Percentiles rank a stretch among this genome's conserved stretches.
Evolutionary conservation across 2,888 invertebrate genomes (phyloP).

Genomic region (Phrixothrix hirtus): DNA sequence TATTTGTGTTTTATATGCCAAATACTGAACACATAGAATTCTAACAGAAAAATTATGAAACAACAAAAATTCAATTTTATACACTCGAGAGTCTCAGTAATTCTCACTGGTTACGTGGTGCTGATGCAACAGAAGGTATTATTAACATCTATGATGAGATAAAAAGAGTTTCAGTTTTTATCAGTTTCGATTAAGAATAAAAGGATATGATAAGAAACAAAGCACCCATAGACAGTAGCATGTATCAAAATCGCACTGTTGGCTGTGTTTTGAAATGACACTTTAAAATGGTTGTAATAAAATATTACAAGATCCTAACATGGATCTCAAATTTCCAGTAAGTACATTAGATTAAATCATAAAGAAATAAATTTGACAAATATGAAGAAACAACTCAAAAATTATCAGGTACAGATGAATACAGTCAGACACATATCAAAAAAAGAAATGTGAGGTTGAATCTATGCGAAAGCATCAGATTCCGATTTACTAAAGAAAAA

Average conservation of each 20-base stretch:
- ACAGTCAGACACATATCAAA: constrained; percentile 28
- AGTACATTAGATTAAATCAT: constrained; percentile 33
- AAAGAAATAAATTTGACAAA: constrained; percentile 32
- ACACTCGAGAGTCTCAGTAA: constrained; percentile 28
- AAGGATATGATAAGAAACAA: neutral
- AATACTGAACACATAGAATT: constrained; percentile 22
- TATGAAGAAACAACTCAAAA: constrained; percentile 35
- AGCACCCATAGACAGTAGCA: neutral
- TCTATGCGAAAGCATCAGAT: constrained; percentile 32
- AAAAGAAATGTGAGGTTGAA: constrained; percentile 32
- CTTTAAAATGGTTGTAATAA: neutral
- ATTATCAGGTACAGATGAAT: constrained; percentile 26
- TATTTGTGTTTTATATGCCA: constrained; percentile 34
- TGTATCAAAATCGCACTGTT: constrained; percentile 1
- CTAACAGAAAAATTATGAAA: constrained; percentile 19
- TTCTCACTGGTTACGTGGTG: constrained; percentile 34
- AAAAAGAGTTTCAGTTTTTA: constrained; percentile 24
- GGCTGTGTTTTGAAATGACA: neutral
- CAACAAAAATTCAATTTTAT: constrained; percentile 15
- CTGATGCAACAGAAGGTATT: constrained; percentile 35
- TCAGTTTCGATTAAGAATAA: constrained; percentile 28
- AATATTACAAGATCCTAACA: constrained; percentile 21
- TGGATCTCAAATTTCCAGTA: constrained; percentile 36
- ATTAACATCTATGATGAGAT: constrained; percentile 31
- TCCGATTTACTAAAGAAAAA: constrained; percentile 26